Evolutionary conservation across 2,888 invertebrate species (phyloP).

Genomic region (Ochropleura leucogaster): DNA sequence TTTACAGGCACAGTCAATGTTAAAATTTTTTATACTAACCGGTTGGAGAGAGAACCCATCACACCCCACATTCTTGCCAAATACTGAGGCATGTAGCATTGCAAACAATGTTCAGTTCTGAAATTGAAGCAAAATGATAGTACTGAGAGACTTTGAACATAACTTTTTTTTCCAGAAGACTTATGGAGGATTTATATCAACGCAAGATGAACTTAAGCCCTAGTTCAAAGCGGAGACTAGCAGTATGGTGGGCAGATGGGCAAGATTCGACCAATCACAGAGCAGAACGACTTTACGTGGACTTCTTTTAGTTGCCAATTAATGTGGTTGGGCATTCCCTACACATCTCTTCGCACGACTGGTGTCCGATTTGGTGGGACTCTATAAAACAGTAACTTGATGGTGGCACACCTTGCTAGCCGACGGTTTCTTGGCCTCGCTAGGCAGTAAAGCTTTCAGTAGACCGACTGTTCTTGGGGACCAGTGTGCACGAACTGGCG

Average conservation of each 20-base stretch:
- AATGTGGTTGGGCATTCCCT: not conserved
- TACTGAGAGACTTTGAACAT: not conserved
- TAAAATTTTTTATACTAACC: conserved; percentile 65
- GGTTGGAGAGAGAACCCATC: conserved; percentile 76
- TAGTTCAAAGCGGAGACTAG: not conserved
- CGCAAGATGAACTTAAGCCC: not conserved
- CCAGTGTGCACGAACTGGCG: conserved; percentile 49
- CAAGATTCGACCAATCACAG: too few species aligned
- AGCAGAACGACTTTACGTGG: not conserved
- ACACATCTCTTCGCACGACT: not conserved
- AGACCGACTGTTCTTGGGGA: conserved; percentile 65
- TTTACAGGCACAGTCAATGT: not conserved
- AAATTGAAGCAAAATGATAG: conserved; percentile 24
- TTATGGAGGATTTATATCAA: too few species aligned
- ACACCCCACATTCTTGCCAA: conserved; percentile 78
- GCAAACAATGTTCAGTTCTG: conserved; percentile 82
- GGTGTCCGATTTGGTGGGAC: not conserved
- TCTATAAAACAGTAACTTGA: not conserved
- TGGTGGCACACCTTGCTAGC: conserved; percentile 75
- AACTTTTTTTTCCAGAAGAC: not conserved
- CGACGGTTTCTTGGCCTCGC: conserved; percentile 83
- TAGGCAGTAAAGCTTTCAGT: conserved; percentile 83
- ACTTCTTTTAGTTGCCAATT: not conserved
- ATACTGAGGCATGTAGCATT: conserved; percentile 82
- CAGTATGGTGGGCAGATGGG: too few species aligned